Evolutionary conservation across 2,113 vertebrate species (phyloP), one percentile per base, ranked within the genome.

Genomic region (Mohoua ochrocephala): DNA sequence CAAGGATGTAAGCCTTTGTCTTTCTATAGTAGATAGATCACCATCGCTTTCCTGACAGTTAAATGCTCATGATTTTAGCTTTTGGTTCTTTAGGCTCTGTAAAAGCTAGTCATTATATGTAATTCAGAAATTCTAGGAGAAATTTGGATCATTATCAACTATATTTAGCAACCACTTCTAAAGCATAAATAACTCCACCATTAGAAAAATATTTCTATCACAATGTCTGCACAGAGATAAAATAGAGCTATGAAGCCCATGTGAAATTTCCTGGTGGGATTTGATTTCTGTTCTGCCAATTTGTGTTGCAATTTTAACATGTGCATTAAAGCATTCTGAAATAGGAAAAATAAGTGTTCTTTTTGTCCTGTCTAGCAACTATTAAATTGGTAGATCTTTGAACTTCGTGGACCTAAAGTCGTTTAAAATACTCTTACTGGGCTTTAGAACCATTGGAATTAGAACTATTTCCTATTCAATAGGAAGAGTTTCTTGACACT

Each of bases 401-500:
- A 73, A 70, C 13, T 52, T 74, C 9, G 31, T 8, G 79, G 44
- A 42, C 15, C 10, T 73, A 33, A 77, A 91, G 15, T 35, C 77
- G 64, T 47, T 42, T 22, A 56, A 65, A 86, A 91, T 28, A 67
- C 6, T 63, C 17, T 59, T 39, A 59, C 10, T 60, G 15, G 39
- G 22, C 2, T 78, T 84, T 89, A 57, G 7, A 65, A 45, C 15
- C 12, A 45, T 3, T 53, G 54, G n/a, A 69, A 67, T 71, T 26
- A 73, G 19, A 79, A 79, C 21, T 56, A 78, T 26, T 67, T 89
- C 30, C 37, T 87, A 15, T 54, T 33, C 60, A 87, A 47, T 2
- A 84, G 33, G 52, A 81, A 52, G 45, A 57, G 33, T 89, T 96
- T 57, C 35, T 73, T 78, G 61, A 52, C 39, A 84, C 77, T 85